Evolutionary conservation across 2,113 vertebrate species (phyloP), one percentile per base, ranked within the genome.

Genomic region (Nettapus auritus): DNA sequence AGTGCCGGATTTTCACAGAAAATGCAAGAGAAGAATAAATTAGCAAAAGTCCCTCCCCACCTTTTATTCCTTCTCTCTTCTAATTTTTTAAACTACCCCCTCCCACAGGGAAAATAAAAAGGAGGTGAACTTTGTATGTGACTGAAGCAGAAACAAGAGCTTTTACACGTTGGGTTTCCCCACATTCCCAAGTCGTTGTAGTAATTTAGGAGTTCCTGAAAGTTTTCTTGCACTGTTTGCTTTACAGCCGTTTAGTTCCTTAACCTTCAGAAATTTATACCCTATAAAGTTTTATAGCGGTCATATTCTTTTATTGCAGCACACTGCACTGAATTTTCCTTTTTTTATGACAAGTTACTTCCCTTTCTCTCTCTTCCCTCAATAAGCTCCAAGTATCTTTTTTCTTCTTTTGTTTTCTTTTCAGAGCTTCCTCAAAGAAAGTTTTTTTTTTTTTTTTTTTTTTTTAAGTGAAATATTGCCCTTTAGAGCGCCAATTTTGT

Each of bases 211-310:
- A 88, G 97, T 96, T 98, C 97, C 98, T 96, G 97, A 98, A 98
- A 98, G 98, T 98, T 98, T 98, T 96, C 94, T 97, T 94, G 98
- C 97, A 88, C 98, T 99, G 98, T 99, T 99, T 99, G 98, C 98
- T 99, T 99, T 99, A 99, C 98, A 99, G 98, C 98, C 98, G 98
- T 98, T 99, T 98, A 99, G 98, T 99, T 99, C 99, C 99, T 99
- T 99, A 99, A 99, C 99, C 99, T 99, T 99, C 99, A 99, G 98
- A 99, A 99, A 99, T 99, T 98, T 99, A 99, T 99, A 99, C 99
- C 98, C 99, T 98, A 99, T 99, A 99, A 99, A 99, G 97, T 99
- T 99, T 99, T 99, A 99, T 99, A 98, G 98, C 98, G 98, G 98
- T 99, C 99, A 99, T 99, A 99, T 99, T 99, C 98, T 99, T 99